Conservation (phyloP, 1,140 invertebrate species). For the Drosophila athabasca region DNA sequence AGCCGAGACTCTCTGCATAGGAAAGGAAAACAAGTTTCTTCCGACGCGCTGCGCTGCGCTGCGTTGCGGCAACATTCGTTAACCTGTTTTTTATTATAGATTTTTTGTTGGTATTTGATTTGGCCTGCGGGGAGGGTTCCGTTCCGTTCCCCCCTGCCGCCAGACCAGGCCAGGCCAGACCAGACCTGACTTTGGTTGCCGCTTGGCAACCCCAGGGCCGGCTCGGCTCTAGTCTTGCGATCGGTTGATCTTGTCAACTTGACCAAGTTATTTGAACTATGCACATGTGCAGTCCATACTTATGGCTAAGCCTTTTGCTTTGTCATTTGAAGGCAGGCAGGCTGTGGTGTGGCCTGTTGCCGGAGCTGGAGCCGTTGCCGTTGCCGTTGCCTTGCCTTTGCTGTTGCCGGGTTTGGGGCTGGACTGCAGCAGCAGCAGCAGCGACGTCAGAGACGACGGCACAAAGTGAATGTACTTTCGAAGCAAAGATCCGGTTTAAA, state of each 20-base stretch:
- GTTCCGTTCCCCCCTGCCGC: constrained; percentile 30
- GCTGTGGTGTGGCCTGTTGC: constrained; percentile 33
- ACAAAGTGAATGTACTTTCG: constrained; percentile 82
- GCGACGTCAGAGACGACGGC: constrained; percentile 47
- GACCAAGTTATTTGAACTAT: constrained; percentile 82
- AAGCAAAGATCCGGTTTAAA: constrained; percentile 81
- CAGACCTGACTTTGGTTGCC: constrained; percentile 57
- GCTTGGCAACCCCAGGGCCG: constrained; percentile 67
- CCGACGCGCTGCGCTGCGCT: constrained; percentile 49
- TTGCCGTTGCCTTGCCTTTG: constrained; percentile 3
- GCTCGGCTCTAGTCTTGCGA: constrained; percentile 33
- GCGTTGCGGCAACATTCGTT: constrained; percentile 75
- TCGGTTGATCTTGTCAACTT: constrained; percentile 78
- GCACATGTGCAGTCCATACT: constrained; percentile 70
- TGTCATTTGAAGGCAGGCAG: constrained; percentile 74
- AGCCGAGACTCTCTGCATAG: constrained; percentile 53
- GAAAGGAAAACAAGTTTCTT: constrained; percentile 79
- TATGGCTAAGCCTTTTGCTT: constrained; percentile 41
- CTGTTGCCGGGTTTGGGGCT: constrained; percentile 11
- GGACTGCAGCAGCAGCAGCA: constrained; percentile 11
- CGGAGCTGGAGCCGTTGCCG: constrained; percentile 25
- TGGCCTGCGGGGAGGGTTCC: constrained; percentile 15
- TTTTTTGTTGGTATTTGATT: constrained; percentile 70
- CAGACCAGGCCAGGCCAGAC: constrained; percentile 21
- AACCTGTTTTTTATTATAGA: constrained; percentile 81